Percentiles rank a stretch among this genome's conserved stretches.
Conservation (phyloP, 2,113 vertebrate genomes). For the Pluvialis apricaria region DNA sequence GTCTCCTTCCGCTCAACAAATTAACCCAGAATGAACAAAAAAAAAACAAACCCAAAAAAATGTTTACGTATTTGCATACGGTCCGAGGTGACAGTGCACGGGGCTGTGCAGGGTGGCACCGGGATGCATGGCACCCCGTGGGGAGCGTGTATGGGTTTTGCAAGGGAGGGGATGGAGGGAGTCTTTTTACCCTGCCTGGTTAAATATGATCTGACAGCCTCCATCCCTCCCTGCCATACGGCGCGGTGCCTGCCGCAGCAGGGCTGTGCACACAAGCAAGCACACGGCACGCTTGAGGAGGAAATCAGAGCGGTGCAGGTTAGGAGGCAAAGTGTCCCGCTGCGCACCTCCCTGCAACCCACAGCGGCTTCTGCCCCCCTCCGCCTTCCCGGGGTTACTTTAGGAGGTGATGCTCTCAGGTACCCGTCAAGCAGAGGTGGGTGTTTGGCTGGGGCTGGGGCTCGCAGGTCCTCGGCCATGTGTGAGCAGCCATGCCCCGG, state of each 20-base stretch:
- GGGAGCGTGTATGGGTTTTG: background rate
- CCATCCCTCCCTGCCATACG: rapidly evolving
- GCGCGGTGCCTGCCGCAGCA: background rate
- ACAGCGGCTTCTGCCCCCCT: background rate
- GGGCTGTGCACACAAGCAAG: background rate
- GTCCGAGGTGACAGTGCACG: background rate
- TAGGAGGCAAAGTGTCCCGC: background rate
- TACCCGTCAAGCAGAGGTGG: no score
- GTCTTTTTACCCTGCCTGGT: background rate
- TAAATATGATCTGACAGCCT: background rate
- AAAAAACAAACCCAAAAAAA: background rate
- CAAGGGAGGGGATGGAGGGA: background rate
- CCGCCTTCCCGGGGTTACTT: background rate
- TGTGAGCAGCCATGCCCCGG: no score
- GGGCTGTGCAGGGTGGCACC: background rate
- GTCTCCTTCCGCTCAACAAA: background rate
- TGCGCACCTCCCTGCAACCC: background rate
- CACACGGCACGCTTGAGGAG: background rate
- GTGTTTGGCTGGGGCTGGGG: no score
- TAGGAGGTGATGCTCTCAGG: background rate
- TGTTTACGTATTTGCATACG: rapidly evolving
- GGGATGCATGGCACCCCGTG: rapidly evolving
- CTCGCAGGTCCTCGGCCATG: no score
- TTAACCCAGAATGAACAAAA: background rate
- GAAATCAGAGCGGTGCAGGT: background rate